Percentiles rank a stretch among this genome's conserved stretches.
phyloP scores from a whole-genome alignment of 2,797 vertebrate species.

The Xenops minutus region DNA sequence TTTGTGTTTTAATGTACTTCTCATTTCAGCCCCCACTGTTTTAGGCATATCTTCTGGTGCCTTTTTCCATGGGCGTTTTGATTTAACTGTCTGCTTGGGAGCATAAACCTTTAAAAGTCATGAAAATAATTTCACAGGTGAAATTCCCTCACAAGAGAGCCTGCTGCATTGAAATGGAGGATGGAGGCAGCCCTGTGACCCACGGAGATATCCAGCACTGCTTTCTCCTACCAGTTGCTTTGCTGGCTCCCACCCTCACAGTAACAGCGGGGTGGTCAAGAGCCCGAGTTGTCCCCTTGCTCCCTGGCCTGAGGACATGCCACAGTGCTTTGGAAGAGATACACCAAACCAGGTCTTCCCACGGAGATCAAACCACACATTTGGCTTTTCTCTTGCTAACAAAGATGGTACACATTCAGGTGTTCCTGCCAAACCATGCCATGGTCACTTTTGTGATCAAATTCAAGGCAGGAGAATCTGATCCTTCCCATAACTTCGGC shows the following conservation, averaged over 20 bases:
- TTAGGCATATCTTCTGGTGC: not conserved
- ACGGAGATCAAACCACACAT: accelerated
- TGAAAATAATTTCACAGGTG: not conserved
- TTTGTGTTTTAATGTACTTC: not conserved
- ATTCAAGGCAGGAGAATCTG: accelerated
- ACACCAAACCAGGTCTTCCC: not conserved
- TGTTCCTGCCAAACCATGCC: accelerated
- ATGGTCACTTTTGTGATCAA: accelerated
- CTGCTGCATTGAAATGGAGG: not conserved
- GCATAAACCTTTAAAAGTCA: not conserved
- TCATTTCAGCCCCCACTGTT: not conserved
- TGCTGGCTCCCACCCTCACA: not conserved
- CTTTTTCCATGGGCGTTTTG: accelerated
- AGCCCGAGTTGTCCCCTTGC: not conserved
- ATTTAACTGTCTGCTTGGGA: not conserved
- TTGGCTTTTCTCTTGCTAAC: not conserved
- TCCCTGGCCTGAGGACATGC: not conserved
- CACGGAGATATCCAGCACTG: not conserved
- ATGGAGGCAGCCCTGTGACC: not conserved
- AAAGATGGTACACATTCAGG: accelerated
- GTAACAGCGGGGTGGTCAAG: not conserved
- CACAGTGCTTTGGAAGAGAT: not conserved
- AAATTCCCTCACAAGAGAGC: not conserved
- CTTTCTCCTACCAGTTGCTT: not conserved
- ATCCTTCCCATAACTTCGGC: not conserved